Base-by-base conservation (phyloP, 2,113 vertebrate species). In the Leucosticte australis region DNA sequence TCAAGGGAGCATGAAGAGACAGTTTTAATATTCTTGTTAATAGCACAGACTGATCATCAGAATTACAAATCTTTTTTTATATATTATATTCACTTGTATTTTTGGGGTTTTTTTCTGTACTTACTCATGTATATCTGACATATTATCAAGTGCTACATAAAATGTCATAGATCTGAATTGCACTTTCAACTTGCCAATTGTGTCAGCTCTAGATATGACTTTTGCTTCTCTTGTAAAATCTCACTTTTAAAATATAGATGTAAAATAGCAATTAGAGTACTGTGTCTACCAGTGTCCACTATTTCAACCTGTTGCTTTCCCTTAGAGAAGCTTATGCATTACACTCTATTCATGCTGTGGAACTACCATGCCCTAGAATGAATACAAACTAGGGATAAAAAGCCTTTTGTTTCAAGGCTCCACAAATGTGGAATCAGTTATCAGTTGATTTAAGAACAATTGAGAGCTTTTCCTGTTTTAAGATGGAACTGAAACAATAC, bases 351-450 rank as follows among this genome's bases (percentile, higher is more conserved):
- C 77, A 92, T 73, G 27, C 95, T 92, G 80, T 87, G 73, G 82
- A 97, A 83, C 94, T 91, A 79, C 78, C 57, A 50, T 87, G 35
- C 89, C 89, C 91, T 93, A 93, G 46, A 95, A 91, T 89, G 96
- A 97, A 97, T 98, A 88, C 94, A 96, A 97, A 96, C 27, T 31
- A 95, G 77, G 55, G 79, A 97, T 97, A 97, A 97, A 97, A 96
- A 92, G 92, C 89, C 95, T 94, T 97, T 98, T 98, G 97, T 98
- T 97, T 97, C 95, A 95, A 94, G 71, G 52, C 92, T 95, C 37
- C 90, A 93, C 96, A 97, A 98, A 97, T 97, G 96, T 96, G 94
- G 96, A 97, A 98, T 97, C 97, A 97, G 97, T 98, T 97, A 97
- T 95, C 94, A 97, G 94, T 97, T 59, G 89, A 95, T 97, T 97